phyloP scores from a whole-genome alignment of 2,888 invertebrate genomes.

The Ptychoptera contaminata region DNA sequence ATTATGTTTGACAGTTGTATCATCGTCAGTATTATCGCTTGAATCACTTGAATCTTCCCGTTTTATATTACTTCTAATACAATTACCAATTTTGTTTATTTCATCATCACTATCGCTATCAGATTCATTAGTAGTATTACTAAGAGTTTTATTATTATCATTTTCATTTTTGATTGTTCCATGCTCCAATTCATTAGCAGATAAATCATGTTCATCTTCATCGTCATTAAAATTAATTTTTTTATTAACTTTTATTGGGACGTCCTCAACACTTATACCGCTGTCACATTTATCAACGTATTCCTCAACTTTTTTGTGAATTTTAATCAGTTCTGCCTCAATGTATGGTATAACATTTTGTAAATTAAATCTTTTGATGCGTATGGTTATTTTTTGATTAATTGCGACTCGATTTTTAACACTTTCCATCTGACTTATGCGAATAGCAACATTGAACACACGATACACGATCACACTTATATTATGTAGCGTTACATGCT shows the following conservation, averaged over 20 bases:
- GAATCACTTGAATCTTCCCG: too few relatives aligned
- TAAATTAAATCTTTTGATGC: conserved; percentile 24
- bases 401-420: conserved; percentile 30
- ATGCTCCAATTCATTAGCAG: neutral
- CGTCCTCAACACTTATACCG: neutral
- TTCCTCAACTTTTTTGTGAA: neutral
- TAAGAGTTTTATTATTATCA: neutral
- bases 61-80: too few relatives aligned
- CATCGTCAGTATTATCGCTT: too few relatives aligned
- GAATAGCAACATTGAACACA: conserved; percentile 46
- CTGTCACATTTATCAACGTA: conserved; percentile 1
- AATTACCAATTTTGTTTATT: too few relatives aligned
- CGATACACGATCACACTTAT: conserved; percentile 47
- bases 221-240: neutral
- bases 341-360: conserved; percentile 25
- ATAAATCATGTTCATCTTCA: neutral
- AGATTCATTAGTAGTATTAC: neutral
- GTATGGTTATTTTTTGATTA: conserved; percentile 28
- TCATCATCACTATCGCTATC: neutral
- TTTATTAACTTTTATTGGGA: neutral
- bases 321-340: conserved; percentile 23
- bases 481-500: conserved; percentile 36
- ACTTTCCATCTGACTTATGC: conserved; percentile 20
- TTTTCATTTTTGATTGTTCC: neutral
- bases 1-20: too few relatives aligned